Percentiles rank a stretch among this genome's conserved stretches.
Conservation (phyloP, 2,113 vertebrate genomes). For the Microcebus griseorufus region DNA sequence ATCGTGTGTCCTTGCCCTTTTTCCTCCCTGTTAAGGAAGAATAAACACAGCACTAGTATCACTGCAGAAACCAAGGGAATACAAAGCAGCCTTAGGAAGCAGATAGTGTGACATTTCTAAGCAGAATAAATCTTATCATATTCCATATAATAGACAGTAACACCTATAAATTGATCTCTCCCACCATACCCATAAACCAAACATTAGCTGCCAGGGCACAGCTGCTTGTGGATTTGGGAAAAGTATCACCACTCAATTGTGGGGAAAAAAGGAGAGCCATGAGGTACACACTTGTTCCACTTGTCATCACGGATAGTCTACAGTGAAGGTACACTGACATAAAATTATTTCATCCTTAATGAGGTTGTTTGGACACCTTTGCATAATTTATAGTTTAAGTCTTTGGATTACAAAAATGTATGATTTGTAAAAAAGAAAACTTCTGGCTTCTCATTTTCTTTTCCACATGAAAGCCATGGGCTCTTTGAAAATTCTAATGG, state of each 20-base stretch:
- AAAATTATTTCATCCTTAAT: not conserved
- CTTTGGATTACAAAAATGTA: not conserved
- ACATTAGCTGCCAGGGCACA: not conserved
- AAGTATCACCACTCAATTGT: not conserved
- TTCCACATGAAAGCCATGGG: not conserved
- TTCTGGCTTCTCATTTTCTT: not conserved
- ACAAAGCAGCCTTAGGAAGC: not conserved
- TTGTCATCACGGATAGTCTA: not conserved
- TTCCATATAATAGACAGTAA: not conserved
- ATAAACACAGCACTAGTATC: constrained; percentile 26
- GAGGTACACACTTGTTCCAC: not conserved
- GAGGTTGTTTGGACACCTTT: not conserved
- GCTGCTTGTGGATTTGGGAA: not conserved
- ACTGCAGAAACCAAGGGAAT: constrained; percentile 42
- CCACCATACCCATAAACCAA: not conserved
- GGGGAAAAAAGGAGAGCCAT: not conserved
- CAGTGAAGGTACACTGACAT: not conserved
- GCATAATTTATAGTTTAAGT: not conserved
- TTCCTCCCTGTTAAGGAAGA: constrained; percentile 26
- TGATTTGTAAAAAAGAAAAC: not conserved
- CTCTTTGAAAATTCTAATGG: not conserved
- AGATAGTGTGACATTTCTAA: constrained; percentile 51
- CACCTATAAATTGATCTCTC: not conserved
- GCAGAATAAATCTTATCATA: not conserved
- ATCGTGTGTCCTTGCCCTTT: not conserved